Base-by-base conservation (phyloP, 2,113 vertebrate species). In the Tylochromis polylepis region DNA sequence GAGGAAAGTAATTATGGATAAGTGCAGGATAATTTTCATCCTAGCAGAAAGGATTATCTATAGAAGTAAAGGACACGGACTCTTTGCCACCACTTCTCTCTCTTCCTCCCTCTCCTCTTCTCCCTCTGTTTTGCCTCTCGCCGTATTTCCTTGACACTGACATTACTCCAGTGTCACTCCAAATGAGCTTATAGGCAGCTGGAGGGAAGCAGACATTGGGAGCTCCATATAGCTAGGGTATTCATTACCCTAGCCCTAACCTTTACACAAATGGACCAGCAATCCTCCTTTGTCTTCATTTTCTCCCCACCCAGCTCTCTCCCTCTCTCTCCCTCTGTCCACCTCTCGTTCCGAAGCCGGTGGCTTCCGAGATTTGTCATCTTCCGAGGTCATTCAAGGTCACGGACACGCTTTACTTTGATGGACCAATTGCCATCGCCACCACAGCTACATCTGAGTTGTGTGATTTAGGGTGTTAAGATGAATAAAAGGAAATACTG, bases 121-220 rank as follows among this genome's bases (percentile, higher is more conserved):
- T 65, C 91, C 82, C 87, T 93, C 89, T 87, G 81, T 65, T 72
- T 84, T 86, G 84, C 90, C 87, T 93, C 86, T 84, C 29, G 27
- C 93, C 22, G 90, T 91, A 93, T 93, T 93, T 95, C 94, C 91
- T 93, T 94, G 93, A 92, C 92, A 92, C 93, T 91, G 93, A 95
- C 94, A 95, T 96, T 95, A 95, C 95, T 95, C 94, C 92, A 46
- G 94, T 96, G 95, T 95, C 95, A 94, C 93, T 95, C 93, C 91
- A 95, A 95, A 96, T 95, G 95, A 96, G 95, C 95, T 95, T 95
- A 95, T 95, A 94, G 95, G 94, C 95, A 95, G 95, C 93, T 95
- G 90, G 87, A 91, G 95, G 93, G 92, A 86, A 88, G 91, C 89
- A 94, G 91, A 93, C 93, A 90, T 75, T 22, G 87, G 90, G 82